A percentile compares a stretch with the other conserved stretches of the same genome.
phyloP scores from a whole-genome alignment of 2,888 invertebrate genomes.

The Ennomos erosarius region DNA sequence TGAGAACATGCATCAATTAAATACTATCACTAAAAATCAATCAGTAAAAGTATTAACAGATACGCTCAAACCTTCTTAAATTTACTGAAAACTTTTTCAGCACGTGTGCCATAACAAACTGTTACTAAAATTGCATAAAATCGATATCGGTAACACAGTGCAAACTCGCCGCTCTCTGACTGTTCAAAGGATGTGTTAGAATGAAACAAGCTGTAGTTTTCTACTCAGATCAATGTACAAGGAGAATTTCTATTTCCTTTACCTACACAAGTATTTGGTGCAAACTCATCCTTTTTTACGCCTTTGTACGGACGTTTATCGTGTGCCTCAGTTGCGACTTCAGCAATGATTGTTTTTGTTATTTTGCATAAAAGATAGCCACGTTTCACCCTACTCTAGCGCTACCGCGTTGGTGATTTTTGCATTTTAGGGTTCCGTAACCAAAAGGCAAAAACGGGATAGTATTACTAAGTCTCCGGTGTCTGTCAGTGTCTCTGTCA shows the following conservation, averaged over 20 bases:
- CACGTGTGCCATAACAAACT: not conserved
- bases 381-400: conserved; percentile 10
- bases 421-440: not conserved
- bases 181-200: conserved; percentile 70
- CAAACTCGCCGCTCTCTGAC: conserved; percentile 50
- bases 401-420: not conserved
- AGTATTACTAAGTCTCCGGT: no score
- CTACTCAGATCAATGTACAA: conserved; percentile 70
- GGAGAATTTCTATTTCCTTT: conserved; percentile 53
- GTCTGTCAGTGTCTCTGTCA: no score
- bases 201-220: conserved; percentile 69
- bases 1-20: no score
- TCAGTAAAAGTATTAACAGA: conserved; percentile 1
- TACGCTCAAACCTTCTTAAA: conserved; percentile 1
- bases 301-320: conserved; percentile 49
- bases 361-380: conserved; percentile 35
- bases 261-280: conserved; percentile 56
- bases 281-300: conserved; percentile 61
- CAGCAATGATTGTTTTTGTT: conserved; percentile 25
- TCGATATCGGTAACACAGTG: conserved; percentile 79
- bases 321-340: conserved; percentile 35
- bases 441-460: no score
- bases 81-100: not conserved
- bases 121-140: conserved; percentile 70
- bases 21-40: no score